Base-by-base conservation (phyloP, 23 tunicate genomes). In the Halocynthia roretzi region DNA sequence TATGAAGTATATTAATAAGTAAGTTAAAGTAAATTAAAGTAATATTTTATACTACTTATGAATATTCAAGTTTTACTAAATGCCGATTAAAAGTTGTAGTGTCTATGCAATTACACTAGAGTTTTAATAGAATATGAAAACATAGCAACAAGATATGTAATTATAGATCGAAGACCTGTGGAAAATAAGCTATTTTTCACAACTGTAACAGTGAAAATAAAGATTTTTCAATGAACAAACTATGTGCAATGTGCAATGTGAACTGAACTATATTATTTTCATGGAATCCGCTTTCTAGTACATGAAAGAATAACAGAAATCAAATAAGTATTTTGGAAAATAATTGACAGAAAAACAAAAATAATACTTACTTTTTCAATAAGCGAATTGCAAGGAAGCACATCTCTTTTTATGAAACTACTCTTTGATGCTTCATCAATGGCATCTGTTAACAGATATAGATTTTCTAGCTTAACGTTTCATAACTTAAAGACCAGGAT, bases 331-430 rank as follows among this genome's bases (percentile, higher is more conserved):
- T 11, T 7, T 40, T 40, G 1, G 50, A 70, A 14, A 70, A 8
- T 6, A 7, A 44, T 70, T 48, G 55, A 8, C 18, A 8, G 18
- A 70, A 8, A 52, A 70, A 14, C 49, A 70, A 70, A 49, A 8
- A 7, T 49, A 69, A 21, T 23, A 8, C 52, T 49, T 61, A 85
- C 90, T 78, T 86, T 86, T 67, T 81, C 82, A 8, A 31, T n/a
- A 54, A 74, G 76, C 10, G 10, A 82, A 83, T 55, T 64, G 76
- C 50, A 81, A 10, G 10, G 71, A 8, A 44, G 67, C 11, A 12
- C 87, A 52, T 80, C 80, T 23, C 98, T 79, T 11, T 19, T 50
- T 6, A 80, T 92, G 68, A 92, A 92, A 6, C 86, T 87, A 69
- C 85, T 79, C 8, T 31, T 70, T n/a, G 82, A 52, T 68, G 93